Conservation (phyloP, 2,797 vertebrate species). For the Melanotaenia maccullochi region DNA sequence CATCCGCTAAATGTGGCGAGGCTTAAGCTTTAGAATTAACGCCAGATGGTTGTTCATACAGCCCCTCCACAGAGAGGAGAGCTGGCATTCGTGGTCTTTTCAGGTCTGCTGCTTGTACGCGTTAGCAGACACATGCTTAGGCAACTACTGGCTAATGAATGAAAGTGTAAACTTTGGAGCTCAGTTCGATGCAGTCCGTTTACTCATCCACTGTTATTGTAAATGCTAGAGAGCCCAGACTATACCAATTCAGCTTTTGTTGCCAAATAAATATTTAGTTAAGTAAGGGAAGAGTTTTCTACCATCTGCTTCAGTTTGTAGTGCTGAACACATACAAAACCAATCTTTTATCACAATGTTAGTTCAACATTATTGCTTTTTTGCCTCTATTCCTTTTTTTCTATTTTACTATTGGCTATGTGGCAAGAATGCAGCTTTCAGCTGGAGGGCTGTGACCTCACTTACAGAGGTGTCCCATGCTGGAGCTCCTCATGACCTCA, state of each 20-base stretch:
- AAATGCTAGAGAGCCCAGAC: neutral
- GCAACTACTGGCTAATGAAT: constrained; percentile 20
- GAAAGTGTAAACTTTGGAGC: constrained; percentile 37
- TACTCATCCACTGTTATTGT: neutral
- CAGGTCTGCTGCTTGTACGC: constrained; percentile 4
- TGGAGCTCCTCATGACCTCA: constrained; percentile 91
- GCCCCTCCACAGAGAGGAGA: constrained; percentile 13
- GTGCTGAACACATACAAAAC: constrained; percentile 1
- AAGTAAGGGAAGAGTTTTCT: neutral
- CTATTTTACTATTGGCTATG: neutral
- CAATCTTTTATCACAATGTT: neutral
- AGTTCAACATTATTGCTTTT: neutral
- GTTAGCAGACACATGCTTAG: constrained; percentile 34
- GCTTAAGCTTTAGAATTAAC: constrained; percentile 50
- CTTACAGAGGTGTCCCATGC: constrained; percentile 91
- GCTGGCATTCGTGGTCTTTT: constrained; percentile 13
- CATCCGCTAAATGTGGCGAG: constrained; percentile 55
- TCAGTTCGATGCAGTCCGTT: constrained; percentile 21
- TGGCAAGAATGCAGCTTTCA: constrained; percentile 18
- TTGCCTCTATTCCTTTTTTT: neutral
- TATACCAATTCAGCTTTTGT: constrained; percentile 1
- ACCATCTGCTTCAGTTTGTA: neutral
- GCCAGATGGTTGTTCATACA: constrained; percentile 57
- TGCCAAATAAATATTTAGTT: constrained; percentile 24
- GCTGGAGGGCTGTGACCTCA: constrained; percentile 54